A percentile compares a stretch with the other conserved stretches of the same genome.
Evolutionary conservation across 2,888 invertebrate species (phyloP).

Genomic region (Tridacna crocea): DNA sequence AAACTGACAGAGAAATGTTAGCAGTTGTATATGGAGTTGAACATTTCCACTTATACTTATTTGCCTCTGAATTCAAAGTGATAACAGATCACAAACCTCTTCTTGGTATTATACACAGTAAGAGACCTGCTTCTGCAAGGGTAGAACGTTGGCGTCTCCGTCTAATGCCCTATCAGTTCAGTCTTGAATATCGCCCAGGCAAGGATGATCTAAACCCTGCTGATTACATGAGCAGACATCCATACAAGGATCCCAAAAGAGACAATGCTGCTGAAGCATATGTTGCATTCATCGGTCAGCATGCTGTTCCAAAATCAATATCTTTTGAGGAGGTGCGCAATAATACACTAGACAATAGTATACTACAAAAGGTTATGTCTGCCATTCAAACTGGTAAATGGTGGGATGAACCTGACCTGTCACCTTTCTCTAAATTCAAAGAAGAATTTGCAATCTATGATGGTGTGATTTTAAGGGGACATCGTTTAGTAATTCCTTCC

Average conservation of each 20-base stretch:
- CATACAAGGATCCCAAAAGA: conserved; percentile 32
- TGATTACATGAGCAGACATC: conserved; percentile 64
- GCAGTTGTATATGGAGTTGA: conserved; percentile 74
- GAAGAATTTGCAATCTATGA: conserved; percentile 35
- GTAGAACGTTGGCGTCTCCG: conserved; percentile 60
- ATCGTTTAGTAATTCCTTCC: conserved; percentile 42
- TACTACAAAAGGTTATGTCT: conserved; percentile 31
- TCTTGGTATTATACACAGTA: conserved; percentile 64
- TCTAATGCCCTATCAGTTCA: conserved; percentile 46
- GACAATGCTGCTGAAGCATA: conserved; percentile 56
- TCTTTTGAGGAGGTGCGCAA: conserved; percentile 47
- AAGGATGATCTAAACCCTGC: conserved; percentile 61
- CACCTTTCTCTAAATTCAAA: conserved; percentile 28
- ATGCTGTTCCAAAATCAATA: conserved; percentile 58
- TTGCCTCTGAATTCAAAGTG: conserved; percentile 63
- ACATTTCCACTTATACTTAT: conserved; percentile 72
- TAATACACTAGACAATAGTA: conserved; percentile 29
- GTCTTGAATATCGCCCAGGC: conserved; percentile 57
- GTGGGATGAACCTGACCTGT: conserved; percentile 20
- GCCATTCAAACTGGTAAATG: conserved; percentile 47
- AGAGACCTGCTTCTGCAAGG: conserved; percentile 63
- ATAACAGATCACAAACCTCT: conserved; percentile 77
- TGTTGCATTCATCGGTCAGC: conserved; percentile 36
- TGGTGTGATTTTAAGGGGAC: conserved; percentile 40
- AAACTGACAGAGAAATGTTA: conserved; percentile 71